phyloP scores from a whole-genome alignment of 2,888 invertebrate species.

The Athalia circularis region DNA sequence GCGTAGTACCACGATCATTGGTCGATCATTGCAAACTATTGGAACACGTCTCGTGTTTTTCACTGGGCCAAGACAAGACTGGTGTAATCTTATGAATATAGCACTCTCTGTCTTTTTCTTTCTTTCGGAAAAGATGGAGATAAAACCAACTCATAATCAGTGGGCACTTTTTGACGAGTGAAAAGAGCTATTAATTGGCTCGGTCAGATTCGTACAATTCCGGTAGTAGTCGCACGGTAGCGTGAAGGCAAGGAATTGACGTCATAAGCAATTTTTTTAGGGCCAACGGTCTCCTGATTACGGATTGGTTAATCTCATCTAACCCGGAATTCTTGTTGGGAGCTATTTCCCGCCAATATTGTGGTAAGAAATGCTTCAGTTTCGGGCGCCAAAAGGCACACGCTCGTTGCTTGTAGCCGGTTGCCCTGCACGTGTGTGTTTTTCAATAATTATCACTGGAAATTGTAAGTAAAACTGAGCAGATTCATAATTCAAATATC shows the following conservation, averaged over 20 bases:
- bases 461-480: conserved; percentile 30
- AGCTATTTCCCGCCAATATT: conserved; percentile 46
- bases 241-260: background rate
- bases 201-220: conserved; percentile 3
- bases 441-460: conserved; percentile 27
- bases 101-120: too few relatives aligned
- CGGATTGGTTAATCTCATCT: background rate
- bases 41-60: too few relatives aligned
- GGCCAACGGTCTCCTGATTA: background rate
- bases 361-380: conserved; percentile 8
- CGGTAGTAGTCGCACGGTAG: background rate
- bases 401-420: conserved; percentile 49
- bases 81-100: too few relatives aligned
- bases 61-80: too few relatives aligned
- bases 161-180: too few relatives aligned
- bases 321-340: conserved; percentile 2
- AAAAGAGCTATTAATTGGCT: background rate
- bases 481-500: background rate
- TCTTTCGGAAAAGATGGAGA: too few relatives aligned
- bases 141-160: too few relatives aligned
- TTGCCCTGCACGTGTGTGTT: conserved; percentile 42
- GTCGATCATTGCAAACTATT: too few relatives aligned
- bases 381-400: conserved; percentile 49
- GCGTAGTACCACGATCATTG: too few relatives aligned
- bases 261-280: conserved; percentile 7